phyloP scores from a whole-genome alignment of 1,140 invertebrate species.

The Drosophila baimaii region DNA sequence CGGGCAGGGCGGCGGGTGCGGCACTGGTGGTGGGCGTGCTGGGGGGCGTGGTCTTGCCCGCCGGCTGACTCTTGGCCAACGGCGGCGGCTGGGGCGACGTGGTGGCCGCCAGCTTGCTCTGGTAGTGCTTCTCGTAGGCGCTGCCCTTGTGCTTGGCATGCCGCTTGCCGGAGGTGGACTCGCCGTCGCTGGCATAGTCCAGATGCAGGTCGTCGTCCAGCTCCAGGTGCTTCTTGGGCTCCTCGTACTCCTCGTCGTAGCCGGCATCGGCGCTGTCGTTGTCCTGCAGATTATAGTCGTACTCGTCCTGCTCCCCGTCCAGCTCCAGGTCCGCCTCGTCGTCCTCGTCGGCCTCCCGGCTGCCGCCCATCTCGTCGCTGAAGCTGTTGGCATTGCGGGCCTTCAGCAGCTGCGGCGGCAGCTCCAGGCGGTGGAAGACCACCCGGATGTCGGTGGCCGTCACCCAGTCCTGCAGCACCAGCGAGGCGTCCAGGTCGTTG shows the following conservation, averaged over 20 bases:
- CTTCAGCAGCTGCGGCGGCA: slow-evolving; percentile 85
- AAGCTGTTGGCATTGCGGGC: slow-evolving; percentile 80
- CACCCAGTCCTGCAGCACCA: slow-evolving; percentile 99
- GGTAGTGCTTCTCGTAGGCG: slow-evolving; percentile 75
- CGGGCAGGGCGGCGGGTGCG: slow-evolving; percentile 73
- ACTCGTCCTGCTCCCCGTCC: slow-evolving; percentile 71
- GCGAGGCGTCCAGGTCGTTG: slow-evolving; percentile 96
- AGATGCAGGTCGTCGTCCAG: slow-evolving; percentile 76
- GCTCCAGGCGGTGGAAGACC: slow-evolving; percentile 94
- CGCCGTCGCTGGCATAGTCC: slow-evolving; percentile 79
- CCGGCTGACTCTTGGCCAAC: slow-evolving; percentile 9
- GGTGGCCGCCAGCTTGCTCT: slow-evolving; percentile 61
- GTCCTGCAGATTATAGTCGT: slow-evolving; percentile 82
- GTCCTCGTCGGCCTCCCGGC: slow-evolving; percentile 74
- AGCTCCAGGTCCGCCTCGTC: slow-evolving; percentile 74
- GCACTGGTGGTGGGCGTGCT: slow-evolving; percentile 31
- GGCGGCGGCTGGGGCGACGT: slow-evolving; percentile 3
- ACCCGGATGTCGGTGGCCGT: slow-evolving; percentile 98
- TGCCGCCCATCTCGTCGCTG: slow-evolving; percentile 78
- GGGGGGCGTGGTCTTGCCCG: slow-evolving; percentile 18
- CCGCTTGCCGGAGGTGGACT: slow-evolving; percentile 29
- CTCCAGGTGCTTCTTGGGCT: slow-evolving; percentile 80
- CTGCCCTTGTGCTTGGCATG: slow-evolving; percentile 67
- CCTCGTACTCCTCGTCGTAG: slow-evolving; percentile 84
- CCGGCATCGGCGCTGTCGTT: slow-evolving; percentile 75